These are phyloP conservation scores for Melitaea cinxia DNA, from an alignment of 1,140 invertebrate species.

Conservation along the genomic window DNA sequence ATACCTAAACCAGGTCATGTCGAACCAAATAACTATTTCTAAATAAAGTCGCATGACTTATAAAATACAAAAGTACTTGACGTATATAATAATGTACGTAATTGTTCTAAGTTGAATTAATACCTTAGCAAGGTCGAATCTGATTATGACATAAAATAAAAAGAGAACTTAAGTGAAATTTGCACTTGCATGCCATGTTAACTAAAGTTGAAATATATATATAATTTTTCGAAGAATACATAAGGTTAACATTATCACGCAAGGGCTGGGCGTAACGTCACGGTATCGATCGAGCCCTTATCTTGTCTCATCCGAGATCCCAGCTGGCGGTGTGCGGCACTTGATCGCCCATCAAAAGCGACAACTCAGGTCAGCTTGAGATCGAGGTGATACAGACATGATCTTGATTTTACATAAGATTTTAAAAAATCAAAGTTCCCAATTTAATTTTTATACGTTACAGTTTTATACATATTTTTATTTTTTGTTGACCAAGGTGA, in stretches of 20 bases:
- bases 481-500: neutral
- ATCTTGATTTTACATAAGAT: slow-evolving; percentile 13
- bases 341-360: slow-evolving; percentile 23
- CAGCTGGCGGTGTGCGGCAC: slow-evolving; percentile 12
- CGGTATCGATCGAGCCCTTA: slow-evolving; percentile 25
- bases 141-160: neutral
- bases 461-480: slow-evolving; percentile 10
- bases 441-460: too few relatives aligned
- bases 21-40: neutral
- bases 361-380: slow-evolving; percentile 22
- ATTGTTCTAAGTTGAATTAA: neutral
- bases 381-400: slow-evolving; percentile 12
- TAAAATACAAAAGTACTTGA: too few relatives aligned
- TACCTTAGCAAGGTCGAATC: neutral
- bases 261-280: slow-evolving; percentile 6
- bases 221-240: slow-evolving; percentile 12
- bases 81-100: neutral
- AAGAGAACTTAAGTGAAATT: neutral
- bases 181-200: neutral
- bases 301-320: neutral
- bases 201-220: neutral
- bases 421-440: neutral
- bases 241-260: slow-evolving; percentile 9
- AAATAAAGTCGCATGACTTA: too few relatives aligned
- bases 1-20: neutral